Percentiles rank a stretch among this genome's conserved stretches.
These are phyloP conservation scores for Otolemur garnettii DNA, from an alignment of 2,113 vertebrate species.

Conservation along the genomic window DNA sequence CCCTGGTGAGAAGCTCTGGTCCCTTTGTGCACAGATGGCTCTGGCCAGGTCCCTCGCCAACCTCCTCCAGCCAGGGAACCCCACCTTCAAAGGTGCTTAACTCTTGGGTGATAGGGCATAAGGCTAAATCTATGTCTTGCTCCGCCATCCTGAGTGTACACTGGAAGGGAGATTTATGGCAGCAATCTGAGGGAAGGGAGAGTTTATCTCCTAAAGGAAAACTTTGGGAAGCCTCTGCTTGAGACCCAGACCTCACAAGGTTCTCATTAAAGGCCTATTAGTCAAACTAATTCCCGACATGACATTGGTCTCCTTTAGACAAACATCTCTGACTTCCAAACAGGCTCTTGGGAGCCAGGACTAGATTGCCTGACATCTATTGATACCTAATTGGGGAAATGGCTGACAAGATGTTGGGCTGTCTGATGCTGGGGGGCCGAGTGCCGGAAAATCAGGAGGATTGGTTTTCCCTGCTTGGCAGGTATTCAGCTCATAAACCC, in stretches of 20 bases:
- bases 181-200: constrained; percentile 69
- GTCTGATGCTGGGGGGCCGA: constrained; percentile 41
- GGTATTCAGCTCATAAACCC: constrained; percentile 50
- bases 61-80: background rate
- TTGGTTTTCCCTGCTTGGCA: constrained; percentile 55
- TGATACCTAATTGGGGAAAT: constrained; percentile 87
- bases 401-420: constrained; percentile 83
- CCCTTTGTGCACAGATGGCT: background rate
- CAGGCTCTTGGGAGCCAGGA: constrained; percentile 84
- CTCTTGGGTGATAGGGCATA: background rate
- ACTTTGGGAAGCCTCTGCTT: constrained; percentile 86
- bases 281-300: constrained; percentile 90
- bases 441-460: background rate
- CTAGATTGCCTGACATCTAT: constrained; percentile 87
- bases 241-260: constrained; percentile 89
- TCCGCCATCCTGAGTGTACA: constrained; percentile 77
- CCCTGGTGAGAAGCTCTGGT: background rate
- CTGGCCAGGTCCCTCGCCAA: background rate
- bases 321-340: constrained; percentile 90
- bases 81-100: background rate
- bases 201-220: constrained; percentile 89
- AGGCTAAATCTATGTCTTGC: background rate
- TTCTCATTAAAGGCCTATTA: constrained; percentile 91
- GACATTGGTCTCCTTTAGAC: constrained; percentile 89
- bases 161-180: constrained; percentile 85